Evolutionary conservation across 2,797 vertebrate species (phyloP), one percentile per base, ranked within the genome.

Genomic region (Brachymystax lenok): DNA sequence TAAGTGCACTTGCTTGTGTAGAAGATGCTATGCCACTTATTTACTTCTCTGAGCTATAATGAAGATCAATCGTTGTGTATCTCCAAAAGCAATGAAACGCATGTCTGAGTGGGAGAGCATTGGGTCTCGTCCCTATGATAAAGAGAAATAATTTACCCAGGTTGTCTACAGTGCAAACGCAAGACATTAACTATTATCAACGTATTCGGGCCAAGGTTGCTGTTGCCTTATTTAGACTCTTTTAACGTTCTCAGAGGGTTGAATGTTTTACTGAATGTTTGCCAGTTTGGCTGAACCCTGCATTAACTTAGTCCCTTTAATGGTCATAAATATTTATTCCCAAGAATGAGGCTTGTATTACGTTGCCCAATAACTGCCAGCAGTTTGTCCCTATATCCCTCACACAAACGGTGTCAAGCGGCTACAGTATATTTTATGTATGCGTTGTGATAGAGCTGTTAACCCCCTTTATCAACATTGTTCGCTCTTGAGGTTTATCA

Each of bases 401-500:
- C 59, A 63, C 21, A 27, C 21, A 63, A 63, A 63, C 21, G 24
- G 24, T 21, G 17, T 56, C 24, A 54, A 70, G 10, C 10, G 10
- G 40, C 40, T 46, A 69, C 71, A 52, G 13, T 46, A 66, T 54
- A 77, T 72, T 79, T 77, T 74, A 71, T 82, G 73, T 76, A 73
- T 82, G 75, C 82, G 71, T 79, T 75, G 61, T 61, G 74, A 87
- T 78, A 67, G 78, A 80, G 78, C 81, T 71, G 81, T 85, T 86
- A 88, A 84, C 82, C 64, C 52, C 64, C 79, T 74, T 82, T 81
- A 82, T 83, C 67, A 63, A 77, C 84, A 79, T 84, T 87, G 84
- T 90, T 86, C 91, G 92, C 92, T 93, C 94, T 94, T 94, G 92
- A 94, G 94, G 88, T 94, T 94, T 92, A 94, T 94, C 93, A 92